Percentiles rank a stretch among this genome's conserved stretches.
These are phyloP conservation scores for Eristalis intricaria DNA, from an alignment of 2,888 invertebrate genomes.

Conservation along the genomic window DNA sequence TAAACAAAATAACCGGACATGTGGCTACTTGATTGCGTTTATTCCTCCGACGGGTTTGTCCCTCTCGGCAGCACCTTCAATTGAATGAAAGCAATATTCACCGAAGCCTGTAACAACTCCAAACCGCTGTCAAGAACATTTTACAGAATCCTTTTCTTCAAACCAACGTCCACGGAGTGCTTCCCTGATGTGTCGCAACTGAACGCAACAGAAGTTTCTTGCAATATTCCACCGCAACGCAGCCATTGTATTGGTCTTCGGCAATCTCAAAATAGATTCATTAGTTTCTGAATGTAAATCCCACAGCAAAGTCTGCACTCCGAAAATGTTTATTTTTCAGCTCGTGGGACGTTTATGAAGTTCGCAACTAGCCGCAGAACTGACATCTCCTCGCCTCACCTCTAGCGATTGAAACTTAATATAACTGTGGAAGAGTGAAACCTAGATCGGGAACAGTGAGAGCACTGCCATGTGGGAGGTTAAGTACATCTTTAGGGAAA, in stretches of 20 bases:
- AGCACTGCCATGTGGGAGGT: constrained; percentile 20
- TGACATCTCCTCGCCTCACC: constrained; percentile 8
- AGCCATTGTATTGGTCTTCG: background rate
- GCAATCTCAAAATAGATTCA: background rate
- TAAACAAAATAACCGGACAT: too few species aligned
- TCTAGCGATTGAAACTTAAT: background rate
- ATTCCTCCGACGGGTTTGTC: too few species aligned
- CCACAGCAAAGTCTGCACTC: background rate
- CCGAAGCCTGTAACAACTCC: too few species aligned
- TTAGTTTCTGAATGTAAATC: background rate
- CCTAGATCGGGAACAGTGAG: background rate
- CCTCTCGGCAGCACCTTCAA: too few species aligned
- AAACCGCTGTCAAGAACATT: too few species aligned
- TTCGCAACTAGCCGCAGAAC: constrained; percentile 10
- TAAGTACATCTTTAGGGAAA: constrained; percentile 24
- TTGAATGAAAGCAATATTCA: too few species aligned
- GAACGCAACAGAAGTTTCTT: background rate
- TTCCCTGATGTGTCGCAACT: background rate
- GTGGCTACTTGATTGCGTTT: too few species aligned
- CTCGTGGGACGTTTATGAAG: constrained; percentile 21
- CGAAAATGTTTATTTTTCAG: constrained; percentile 30
- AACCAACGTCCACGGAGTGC: too few species aligned
- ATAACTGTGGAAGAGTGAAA: background rate
- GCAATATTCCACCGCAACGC: background rate
- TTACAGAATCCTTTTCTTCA: too few species aligned